Percentiles rank a stretch among this genome's conserved stretches.
Conservation (phyloP, 2,888 invertebrate genomes). For the Scaptodrosophila latifasciaeformis region DNA sequence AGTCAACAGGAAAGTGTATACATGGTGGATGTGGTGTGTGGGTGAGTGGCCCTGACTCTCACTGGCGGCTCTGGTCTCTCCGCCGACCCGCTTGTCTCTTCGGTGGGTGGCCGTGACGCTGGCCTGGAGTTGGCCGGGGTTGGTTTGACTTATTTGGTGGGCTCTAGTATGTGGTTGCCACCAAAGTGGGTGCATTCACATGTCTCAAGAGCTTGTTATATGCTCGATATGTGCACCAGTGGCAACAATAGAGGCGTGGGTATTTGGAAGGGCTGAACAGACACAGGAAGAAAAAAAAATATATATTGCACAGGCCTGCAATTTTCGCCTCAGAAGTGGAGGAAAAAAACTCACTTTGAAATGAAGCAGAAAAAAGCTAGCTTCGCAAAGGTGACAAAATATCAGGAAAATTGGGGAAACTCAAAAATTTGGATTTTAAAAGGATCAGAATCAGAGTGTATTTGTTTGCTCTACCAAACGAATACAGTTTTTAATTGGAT, state of each 20-base stretch:
- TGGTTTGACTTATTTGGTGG: constrained; percentile 20
- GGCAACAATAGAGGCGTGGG: constrained; percentile 15
- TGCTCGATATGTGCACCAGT: constrained; percentile 60
- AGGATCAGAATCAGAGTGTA: constrained; percentile 13
- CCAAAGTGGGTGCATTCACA: constrained; percentile 74
- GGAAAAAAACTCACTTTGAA: no score
- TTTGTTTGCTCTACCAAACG: constrained; percentile 33
- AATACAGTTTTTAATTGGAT: constrained; percentile 63
- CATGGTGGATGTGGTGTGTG: constrained; percentile 3
- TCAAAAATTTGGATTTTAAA: constrained; percentile 2
- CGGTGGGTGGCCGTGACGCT: neutral
- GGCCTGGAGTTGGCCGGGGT: neutral
- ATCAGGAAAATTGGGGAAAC: neutral
- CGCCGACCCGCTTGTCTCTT: constrained; percentile 14
- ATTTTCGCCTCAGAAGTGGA: constrained; percentile 37
- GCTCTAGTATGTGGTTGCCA: constrained; percentile 56
- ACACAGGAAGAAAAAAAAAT: constrained; percentile 57
- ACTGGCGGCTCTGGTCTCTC: constrained; percentile 24
- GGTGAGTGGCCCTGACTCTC: neutral
- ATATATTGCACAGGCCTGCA: constrained; percentile 65
- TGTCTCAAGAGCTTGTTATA: constrained; percentile 74
- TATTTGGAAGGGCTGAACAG: constrained; percentile 58
- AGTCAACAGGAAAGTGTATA: constrained; percentile 51
- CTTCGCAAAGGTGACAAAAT: neutral
- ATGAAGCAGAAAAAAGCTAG: constrained; percentile 1